Conservation (phyloP, 2,888 invertebrate species). For the Leptinotarsa tumamoca region DNA sequence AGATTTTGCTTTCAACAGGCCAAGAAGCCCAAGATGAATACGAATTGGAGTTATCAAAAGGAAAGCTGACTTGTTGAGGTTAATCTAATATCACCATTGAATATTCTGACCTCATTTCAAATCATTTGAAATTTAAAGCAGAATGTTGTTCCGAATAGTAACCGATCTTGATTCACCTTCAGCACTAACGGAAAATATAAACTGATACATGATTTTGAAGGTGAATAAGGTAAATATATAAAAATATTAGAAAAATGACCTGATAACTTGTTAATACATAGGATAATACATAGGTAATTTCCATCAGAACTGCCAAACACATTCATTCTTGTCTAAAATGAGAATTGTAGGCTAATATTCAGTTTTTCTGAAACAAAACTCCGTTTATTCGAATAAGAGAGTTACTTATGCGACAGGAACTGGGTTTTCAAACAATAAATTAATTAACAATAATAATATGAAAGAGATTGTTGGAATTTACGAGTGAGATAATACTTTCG, state of each 20-base stretch:
- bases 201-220: no score
- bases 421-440: not conserved
- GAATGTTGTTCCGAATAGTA: not conserved
- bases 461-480: not conserved
- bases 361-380: not conserved
- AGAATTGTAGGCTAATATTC: not conserved
- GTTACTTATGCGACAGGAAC: not conserved
- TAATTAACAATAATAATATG: not conserved
- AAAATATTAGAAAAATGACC: no score
- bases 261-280: no score
- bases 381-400: not conserved
- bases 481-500: no score
- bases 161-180: no score
- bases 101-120: not conserved
- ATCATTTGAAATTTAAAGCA: conserved; percentile 2
- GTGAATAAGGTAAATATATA: no score
- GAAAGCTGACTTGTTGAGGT: not conserved
- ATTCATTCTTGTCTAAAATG: not conserved
- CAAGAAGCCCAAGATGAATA: not conserved
- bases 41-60: not conserved
- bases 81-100: not conserved
- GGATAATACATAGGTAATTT: no score
- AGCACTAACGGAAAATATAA: no score
- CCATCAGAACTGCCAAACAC: no score
- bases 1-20: no score